These are phyloP conservation scores for Scomber scombrus DNA, from an alignment of 2,113 vertebrate genomes.

Conservation along the genomic window DNA sequence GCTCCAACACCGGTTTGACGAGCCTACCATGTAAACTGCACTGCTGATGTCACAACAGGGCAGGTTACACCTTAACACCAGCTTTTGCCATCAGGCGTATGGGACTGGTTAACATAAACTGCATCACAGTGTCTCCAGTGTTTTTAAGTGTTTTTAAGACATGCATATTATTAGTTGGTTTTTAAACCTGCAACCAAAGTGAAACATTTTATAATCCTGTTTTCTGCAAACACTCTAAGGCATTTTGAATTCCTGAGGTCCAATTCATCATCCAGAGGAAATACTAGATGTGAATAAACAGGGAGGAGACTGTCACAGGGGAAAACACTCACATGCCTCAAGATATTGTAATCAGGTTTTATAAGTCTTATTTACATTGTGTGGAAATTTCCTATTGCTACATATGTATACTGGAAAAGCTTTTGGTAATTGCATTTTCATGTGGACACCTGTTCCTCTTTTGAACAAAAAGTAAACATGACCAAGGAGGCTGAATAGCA, in stretches of 20 bases:
- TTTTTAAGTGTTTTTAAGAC: background rate
- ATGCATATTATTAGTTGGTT: background rate
- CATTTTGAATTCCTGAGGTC: background rate
- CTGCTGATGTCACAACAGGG: slow-evolving; percentile 71
- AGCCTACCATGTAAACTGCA: slow-evolving; percentile 47
- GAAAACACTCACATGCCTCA: background rate
- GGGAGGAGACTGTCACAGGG: slow-evolving; percentile 27
- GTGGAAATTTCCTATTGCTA: background rate
- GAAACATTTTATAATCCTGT: background rate
- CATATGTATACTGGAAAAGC: background rate
- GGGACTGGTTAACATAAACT: background rate
- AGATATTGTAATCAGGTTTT: background rate
- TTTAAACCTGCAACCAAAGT: background rate
- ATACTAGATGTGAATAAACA: slow-evolving; percentile 26
- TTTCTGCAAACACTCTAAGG: slow-evolving; percentile 29
- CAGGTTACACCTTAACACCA: slow-evolving; percentile 42
- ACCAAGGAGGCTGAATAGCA: slow-evolving; percentile 12
- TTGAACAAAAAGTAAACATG: slow-evolving; percentile 30
- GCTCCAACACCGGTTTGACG: slow-evolving; percentile 74
- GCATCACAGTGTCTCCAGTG: background rate
- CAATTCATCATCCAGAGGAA: background rate
- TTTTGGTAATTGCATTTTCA: background rate
- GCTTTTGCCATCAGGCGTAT: background rate
- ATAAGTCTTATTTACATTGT: background rate
- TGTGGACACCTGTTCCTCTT: slow-evolving; percentile 11